A percentile compares a stretch with the other conserved stretches of the same genome.
Conservation (phyloP, 2,888 invertebrate genomes). For the Cylloceria caligata region DNA sequence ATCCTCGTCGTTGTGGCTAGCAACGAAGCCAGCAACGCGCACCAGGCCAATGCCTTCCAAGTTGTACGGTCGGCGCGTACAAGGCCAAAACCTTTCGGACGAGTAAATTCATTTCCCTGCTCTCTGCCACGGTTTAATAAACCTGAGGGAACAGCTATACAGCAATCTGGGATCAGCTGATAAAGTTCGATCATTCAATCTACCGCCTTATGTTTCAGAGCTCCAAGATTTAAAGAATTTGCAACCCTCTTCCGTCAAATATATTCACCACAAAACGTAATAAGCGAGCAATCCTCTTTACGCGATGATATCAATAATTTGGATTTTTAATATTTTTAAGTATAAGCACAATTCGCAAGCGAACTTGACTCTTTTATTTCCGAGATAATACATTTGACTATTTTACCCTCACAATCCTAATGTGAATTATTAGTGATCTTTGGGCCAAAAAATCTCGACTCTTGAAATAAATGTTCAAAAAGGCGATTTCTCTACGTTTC, state of each 20-base stretch:
- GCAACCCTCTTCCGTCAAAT: background rate
- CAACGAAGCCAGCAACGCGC: conserved; percentile 55
- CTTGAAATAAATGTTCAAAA: too few species aligned
- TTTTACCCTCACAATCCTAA: too few species aligned
- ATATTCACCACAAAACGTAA: background rate
- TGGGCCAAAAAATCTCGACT: too few species aligned
- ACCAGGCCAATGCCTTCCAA: conserved; percentile 76
- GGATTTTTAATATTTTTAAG: too few species aligned
- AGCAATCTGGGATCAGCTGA: conserved; percentile 9
- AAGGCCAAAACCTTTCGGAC: conserved; percentile 73
- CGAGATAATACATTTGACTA: too few species aligned
- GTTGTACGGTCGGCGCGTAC: conserved; percentile 72
- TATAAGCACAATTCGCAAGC: background rate
- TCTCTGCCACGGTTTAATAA: conserved; percentile 73
- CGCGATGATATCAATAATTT: background rate
- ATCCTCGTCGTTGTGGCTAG: conserved; percentile 33
- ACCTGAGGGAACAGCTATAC: conserved; percentile 56
- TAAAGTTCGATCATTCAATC: conserved; percentile 4
- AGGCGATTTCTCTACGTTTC: too few species aligned
- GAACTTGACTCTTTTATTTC: too few species aligned
- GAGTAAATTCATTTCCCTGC: conserved; percentile 71
- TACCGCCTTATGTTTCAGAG: too few species aligned
- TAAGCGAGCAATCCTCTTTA: background rate
- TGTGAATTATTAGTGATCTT: too few species aligned
- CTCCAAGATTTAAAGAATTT: background rate